These are phyloP conservation scores for Coelogynopora nodosa DNA, from an alignment of 2,888 invertebrate genomes.

Conservation along the genomic window DNA sequence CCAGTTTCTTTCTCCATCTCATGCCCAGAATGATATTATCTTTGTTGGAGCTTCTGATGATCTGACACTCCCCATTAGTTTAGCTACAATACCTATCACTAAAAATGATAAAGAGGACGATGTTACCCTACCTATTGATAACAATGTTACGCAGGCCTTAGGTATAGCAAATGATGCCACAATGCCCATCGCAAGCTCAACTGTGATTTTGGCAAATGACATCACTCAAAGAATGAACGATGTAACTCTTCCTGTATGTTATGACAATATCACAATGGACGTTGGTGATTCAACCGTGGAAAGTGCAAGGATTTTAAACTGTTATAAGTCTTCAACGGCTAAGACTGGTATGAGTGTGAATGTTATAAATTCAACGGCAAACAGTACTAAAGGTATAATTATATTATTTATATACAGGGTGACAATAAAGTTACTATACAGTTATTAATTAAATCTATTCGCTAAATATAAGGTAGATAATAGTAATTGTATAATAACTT, in stretches of 20 bases:
- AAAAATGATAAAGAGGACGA: not conserved
- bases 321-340: too few species aligned
- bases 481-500: too few species aligned
- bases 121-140: not conserved
- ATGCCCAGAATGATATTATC: not conserved
- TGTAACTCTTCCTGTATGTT: not conserved
- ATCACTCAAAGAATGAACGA: not conserved
- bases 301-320: not conserved
- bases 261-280: not conserved
- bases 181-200: not conserved
- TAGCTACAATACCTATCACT: not conserved
- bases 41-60: not conserved
- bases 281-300: not conserved
- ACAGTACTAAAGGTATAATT: too few species aligned
- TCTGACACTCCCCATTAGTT: not conserved
- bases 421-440: too few species aligned
- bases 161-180: not conserved
- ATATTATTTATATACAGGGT: too few species aligned
- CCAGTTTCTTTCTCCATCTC: not conserved
- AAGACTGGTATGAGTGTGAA: too few species aligned
- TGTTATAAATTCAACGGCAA: too few species aligned
- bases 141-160: not conserved
- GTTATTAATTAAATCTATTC: too few species aligned
- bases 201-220: not conserved
- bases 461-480: too few species aligned